Conservation (phyloP, 2,888 invertebrate genomes). For the Xestia c-nigrum region DNA sequence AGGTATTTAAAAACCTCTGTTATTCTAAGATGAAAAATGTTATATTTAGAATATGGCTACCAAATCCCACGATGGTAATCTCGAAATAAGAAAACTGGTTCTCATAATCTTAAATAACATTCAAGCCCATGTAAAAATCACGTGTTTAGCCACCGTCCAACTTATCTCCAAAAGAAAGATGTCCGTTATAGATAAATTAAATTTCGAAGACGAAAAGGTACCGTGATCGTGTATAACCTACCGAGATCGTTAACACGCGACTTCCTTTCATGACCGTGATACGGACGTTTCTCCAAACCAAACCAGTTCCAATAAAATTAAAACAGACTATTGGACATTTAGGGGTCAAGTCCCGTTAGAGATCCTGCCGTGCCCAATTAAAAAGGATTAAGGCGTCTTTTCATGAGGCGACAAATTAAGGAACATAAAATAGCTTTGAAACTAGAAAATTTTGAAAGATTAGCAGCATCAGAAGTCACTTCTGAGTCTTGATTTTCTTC, state of each 20-base stretch:
- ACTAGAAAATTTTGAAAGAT: neutral
- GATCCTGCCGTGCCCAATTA: slow-evolving; percentile 75
- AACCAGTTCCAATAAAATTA: slow-evolving; percentile 67
- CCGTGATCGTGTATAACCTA: slow-evolving; percentile 9
- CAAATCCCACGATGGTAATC: neutral
- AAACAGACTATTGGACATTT: slow-evolving; percentile 60
- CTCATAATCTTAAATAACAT: neutral
- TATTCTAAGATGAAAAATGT: no score
- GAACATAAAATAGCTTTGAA: neutral
- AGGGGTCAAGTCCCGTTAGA: slow-evolving; percentile 72
- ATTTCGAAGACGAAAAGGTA: slow-evolving; percentile 34
- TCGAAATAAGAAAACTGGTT: neutral
- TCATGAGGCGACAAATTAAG: slow-evolving; percentile 15
- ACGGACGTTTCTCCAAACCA: slow-evolving; percentile 59
- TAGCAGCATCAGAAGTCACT: neutral
- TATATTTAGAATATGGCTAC: neutral
- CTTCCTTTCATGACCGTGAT: slow-evolving; percentile 55
- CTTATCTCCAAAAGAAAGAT: slow-evolving; percentile 8
- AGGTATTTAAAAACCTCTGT: neutral
- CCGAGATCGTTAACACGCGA: slow-evolving; percentile 47
- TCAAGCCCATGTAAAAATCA: neutral
- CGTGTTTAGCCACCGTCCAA: slow-evolving; percentile 8
- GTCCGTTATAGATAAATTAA: slow-evolving; percentile 24
- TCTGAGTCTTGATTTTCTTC: neutral
- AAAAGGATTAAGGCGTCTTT: slow-evolving; percentile 67